Percentiles rank a stretch among this genome's conserved stretches.
Conservation (phyloP, 2,797 vertebrate genomes). For the Erpetoichthys calabaricus region DNA sequence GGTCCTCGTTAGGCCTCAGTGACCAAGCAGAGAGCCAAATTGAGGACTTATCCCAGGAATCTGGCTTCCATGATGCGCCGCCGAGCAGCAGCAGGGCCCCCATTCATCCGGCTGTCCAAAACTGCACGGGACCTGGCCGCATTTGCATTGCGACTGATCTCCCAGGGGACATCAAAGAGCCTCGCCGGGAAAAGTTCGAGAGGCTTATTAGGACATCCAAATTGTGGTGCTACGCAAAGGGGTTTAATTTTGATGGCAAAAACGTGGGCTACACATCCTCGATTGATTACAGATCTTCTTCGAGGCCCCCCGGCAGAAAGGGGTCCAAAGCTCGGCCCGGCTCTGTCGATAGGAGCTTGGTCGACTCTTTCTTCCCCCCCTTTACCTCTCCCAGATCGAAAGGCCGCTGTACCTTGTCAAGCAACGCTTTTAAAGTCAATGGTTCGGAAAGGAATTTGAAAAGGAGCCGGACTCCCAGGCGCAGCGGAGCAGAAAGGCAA, state of each 20-base stretch:
- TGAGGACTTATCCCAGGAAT: neutral
- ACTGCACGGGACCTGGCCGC: neutral
- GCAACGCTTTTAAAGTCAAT: constrained; percentile 24
- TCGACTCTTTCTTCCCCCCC: neutral
- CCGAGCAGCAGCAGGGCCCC: constrained; percentile 1
- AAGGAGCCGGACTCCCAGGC: constrained; percentile 20
- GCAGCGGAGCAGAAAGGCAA: constrained; percentile 17
- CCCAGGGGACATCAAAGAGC: constrained; percentile 8
- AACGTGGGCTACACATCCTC: constrained; percentile 24
- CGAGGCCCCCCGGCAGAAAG: constrained; percentile 10
- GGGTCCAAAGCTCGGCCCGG: neutral
- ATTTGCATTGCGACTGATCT: constrained; percentile 2
- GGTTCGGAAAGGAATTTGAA: constrained; percentile 25
- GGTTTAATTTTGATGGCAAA: constrained; percentile 47
- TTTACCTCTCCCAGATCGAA: constrained; percentile 15
- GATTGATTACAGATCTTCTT: neutral
- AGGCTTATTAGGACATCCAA: constrained; percentile 49
- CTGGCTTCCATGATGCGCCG: neutral
- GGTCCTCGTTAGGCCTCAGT: constrained; percentile 8
- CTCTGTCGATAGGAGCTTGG: constrained; percentile 5
- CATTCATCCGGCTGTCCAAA: neutral
- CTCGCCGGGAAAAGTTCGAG: constrained; percentile 44
- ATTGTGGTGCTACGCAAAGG: constrained; percentile 54
- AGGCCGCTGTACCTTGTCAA: constrained; percentile 24
- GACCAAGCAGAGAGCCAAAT: constrained; percentile 8